phyloP scores from a whole-genome alignment of 2,797 vertebrate genomes.

The Rachycentron canadum region DNA sequence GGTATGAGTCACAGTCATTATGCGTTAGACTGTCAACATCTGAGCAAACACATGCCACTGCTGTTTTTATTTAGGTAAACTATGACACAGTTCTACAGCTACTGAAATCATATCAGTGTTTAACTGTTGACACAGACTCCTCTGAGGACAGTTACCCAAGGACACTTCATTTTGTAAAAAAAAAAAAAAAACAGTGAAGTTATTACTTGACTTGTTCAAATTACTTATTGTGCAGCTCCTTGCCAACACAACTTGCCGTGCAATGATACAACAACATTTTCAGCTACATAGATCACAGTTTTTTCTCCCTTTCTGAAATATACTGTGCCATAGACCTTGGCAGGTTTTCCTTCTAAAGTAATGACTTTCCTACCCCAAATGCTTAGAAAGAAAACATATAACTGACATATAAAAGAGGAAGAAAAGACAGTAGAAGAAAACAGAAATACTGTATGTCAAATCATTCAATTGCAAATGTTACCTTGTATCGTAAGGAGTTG shows the following conservation, averaged over 20 bases:
- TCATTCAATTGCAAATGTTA: background rate
- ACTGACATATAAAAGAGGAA: background rate
- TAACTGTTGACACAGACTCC: constrained; percentile 10
- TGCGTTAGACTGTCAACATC: constrained; percentile 29
- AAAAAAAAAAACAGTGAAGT: background rate
- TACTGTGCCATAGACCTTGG: background rate
- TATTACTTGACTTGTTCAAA: background rate
- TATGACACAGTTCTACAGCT: constrained; percentile 15
- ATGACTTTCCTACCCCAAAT: background rate
- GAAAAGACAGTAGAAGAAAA: background rate
- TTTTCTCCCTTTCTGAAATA: background rate
- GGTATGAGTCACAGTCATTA: constrained; percentile 25
- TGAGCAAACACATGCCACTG: constrained; percentile 25
- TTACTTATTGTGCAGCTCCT: background rate
- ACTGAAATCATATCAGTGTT: constrained; percentile 14
- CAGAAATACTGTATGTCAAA: background rate
- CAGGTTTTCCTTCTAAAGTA: background rate
- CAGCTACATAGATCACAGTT: background rate
- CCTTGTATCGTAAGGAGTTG: background rate
- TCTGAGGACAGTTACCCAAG: constrained; percentile 1
- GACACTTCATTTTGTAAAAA: background rate
- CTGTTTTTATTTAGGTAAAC: constrained; percentile 28
- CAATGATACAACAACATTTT: background rate
- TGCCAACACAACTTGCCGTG: background rate
- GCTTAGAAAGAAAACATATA: background rate